A percentile compares a stretch with the other conserved stretches of the same genome.
Evolutionary conservation across 2,888 invertebrate species (phyloP).

Genomic region (Cheilosia variabilis): DNA sequence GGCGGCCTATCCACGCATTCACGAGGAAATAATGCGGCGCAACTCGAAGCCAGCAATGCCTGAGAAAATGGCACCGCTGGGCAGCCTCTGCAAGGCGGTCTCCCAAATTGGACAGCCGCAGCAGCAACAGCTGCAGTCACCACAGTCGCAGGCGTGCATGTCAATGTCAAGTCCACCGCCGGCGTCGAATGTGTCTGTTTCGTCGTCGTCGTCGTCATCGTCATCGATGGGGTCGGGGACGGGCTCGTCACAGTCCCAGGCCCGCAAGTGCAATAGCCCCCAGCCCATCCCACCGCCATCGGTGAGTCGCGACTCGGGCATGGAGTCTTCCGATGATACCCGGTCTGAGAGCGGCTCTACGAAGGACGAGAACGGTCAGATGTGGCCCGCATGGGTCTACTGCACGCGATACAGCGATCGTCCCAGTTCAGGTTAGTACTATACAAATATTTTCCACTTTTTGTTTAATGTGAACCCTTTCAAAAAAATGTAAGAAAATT

Average conservation of each 20-base stretch:
- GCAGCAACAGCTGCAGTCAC: constrained; percentile 73
- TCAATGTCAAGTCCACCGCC: constrained; percentile 77
- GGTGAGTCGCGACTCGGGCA: constrained; percentile 83
- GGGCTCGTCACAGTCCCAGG: constrained; percentile 44
- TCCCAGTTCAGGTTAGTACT: constrained; percentile 92
- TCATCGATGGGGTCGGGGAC: constrained; percentile 78
- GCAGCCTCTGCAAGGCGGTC: constrained; percentile 88
- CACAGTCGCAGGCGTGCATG: constrained; percentile 77
- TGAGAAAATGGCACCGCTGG: constrained; percentile 85
- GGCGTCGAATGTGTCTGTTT: constrained; percentile 75
- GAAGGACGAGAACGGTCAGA: constrained; percentile 82
- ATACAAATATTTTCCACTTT: background rate
- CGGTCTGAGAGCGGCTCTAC: constrained; percentile 83
- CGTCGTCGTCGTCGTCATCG: constrained; percentile 78
- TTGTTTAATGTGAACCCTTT: background rate
- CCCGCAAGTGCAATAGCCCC: constrained; percentile 79
- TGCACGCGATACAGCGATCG: constrained; percentile 97
- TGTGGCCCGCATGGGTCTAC: constrained; percentile 99
- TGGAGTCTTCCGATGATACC: constrained; percentile 84
- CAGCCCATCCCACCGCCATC: constrained; percentile 83
- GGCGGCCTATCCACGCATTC: constrained; percentile 83
- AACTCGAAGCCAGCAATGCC: constrained; percentile 77
- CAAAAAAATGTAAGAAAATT: background rate
- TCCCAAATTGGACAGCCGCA: constrained; percentile 87
- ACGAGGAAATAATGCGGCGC: constrained; percentile 83